Evolutionary conservation across 2,888 invertebrate genomes (phyloP).

Genomic region (Leptopilina myrica): DNA sequence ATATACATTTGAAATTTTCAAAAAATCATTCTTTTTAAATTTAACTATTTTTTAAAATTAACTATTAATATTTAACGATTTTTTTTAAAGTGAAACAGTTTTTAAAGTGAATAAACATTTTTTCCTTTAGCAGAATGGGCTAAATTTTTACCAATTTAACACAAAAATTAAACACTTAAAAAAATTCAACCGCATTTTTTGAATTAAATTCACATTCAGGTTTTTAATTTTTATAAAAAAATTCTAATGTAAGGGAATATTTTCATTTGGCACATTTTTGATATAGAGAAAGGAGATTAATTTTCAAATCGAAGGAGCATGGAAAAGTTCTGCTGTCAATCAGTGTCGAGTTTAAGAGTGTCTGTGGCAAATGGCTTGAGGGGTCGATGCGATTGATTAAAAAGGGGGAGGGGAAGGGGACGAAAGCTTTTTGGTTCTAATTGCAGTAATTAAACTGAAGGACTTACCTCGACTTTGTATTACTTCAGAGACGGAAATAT

Average conservation of each 20-base stretch:
- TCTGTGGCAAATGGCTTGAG: conserved; percentile 64
- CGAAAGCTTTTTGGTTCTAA: conserved; percentile 69
- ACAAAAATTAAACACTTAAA: no score
- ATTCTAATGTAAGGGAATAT: not conserved
- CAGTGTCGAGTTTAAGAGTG: conserved; percentile 56
- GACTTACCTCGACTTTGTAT: conserved; percentile 66
- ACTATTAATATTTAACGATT: no score
- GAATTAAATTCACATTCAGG: no score
- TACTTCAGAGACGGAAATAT: conserved; percentile 12
- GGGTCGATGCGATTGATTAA: conserved; percentile 68
- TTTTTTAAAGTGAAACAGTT: no score
- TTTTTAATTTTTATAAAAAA: no score
- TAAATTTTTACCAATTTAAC: no score
- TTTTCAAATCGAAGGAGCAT: conserved; percentile 46
- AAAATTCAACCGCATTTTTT: no score
- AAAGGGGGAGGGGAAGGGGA: conserved; percentile 45
- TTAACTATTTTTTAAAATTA: no score
- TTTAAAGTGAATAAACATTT: no score
- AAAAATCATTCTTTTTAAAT: no score
- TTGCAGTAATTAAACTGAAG: conserved; percentile 71
- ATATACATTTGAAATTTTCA: no score
- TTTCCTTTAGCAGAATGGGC: no score
- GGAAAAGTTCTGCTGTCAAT: conserved; percentile 70
- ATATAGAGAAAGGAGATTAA: conserved; percentile 45
- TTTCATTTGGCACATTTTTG: not conserved